Evolutionary conservation across 2,797 vertebrate species (phyloP), one percentile per base, ranked within the genome.

Genomic region (Cyclura pinguis): DNA sequence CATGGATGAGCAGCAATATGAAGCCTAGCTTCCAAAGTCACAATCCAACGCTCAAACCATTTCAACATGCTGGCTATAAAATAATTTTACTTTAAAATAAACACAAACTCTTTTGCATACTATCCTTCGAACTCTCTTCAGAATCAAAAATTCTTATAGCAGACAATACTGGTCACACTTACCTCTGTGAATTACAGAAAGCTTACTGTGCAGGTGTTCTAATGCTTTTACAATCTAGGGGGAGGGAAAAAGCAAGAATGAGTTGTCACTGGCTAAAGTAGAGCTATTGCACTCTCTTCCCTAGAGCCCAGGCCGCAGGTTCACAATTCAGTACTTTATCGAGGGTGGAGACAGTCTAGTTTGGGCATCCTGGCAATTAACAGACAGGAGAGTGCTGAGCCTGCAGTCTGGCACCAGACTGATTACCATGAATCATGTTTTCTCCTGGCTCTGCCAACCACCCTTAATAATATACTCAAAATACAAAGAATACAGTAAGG

Each of bases 101-200:
- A n/a, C 64, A 29, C 6, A 77, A 76, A 9, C 0, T 0, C 47
- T 42, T 78, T 27, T 52, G 72, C 12, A 55, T 42, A 91, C 3
- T 20, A 12, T 10, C 13, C 27, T 72, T 64, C 35, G 8, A 86
- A 12, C 6, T 38, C 47, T 24, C 22, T 82, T 83, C 38, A 87
- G 80, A 81, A 82, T 82, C 10, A 83, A 78, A 76, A 93, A 69
- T 0, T 80, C 78, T 22, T 29, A 16, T 9, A 0, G 20, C 1
- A 64, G 29, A 57, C 57, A 0, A 62, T 1, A 13, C 22, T 64
- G 47, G 18, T 35, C 57, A 72, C 42, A 88, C 98, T 98, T 95
- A 99, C 99, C 99, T 98, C 99, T 96, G 97, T 99, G 99, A 93
- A 99, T 99, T 92, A 99, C 99, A 77, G 98, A 98, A 94, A 99